Base-by-base conservation (phyloP, 2,888 invertebrate genomes). In the Pammene fasciana region DNA sequence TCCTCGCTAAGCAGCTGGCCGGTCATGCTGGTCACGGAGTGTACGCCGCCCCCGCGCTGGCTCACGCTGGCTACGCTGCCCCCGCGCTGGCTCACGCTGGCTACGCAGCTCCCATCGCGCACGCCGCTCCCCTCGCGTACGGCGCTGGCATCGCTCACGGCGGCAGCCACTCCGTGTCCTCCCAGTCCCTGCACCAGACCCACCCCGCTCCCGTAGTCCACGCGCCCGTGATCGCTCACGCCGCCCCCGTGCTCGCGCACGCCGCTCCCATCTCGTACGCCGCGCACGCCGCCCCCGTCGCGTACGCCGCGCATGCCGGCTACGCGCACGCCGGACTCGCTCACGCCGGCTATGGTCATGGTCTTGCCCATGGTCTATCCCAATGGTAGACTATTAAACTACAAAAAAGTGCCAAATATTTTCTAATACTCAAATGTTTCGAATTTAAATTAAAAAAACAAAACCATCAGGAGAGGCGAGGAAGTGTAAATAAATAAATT, bases 1-100 rank as follows among this genome's bases (percentile, higher is more conserved):
- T 88, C 48, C 81, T 91, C 65, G 91, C 92, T 78, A 90, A 91
- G 78, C 89, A 91, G 77, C 76, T 92, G 72, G 92, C 80, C 68
- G 92, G 90, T 2, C 89, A 88, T 76, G 84, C 73, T 14, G 80
- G 83, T 65, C 36, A 36, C 18, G 80, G 83, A 65, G 75, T 76
- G 70, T 78, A 74, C 26, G 75, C 75, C 57, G 75, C 75, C 65
- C 72, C 76, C 38, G 75, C 65, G 64, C 65, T 70, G 18, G 61
- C 55, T 8, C 61, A 67, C 61, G 46, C 76, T 70, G 67, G 74
- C 77, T 75, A 75, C 56, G 81, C 70, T 43, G 75, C 78, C 56
- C 65, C 74, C 74, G 11, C n/a, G n/a, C n/a, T 55, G 54, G 78
- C 74, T 41, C 75, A 75, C 18, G 50, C 60, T 9, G 38, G 38